Conservation (phyloP, 2,888 invertebrate species). For the Diaprepes abbreviatus region DNA sequence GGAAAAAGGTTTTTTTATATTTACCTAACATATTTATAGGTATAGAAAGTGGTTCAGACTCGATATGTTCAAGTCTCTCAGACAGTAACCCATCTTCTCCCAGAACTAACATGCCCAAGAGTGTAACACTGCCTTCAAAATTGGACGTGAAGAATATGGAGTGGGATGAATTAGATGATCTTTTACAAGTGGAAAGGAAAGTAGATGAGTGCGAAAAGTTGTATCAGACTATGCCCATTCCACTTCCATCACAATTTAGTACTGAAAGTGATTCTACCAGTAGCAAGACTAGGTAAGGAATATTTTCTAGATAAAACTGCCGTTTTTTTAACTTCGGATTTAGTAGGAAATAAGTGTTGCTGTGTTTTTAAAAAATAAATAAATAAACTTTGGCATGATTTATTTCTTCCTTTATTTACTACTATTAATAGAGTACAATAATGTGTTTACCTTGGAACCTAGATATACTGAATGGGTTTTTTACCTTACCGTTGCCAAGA, state of each 20-base stretch:
- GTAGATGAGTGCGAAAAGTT: slow-evolving; percentile 75
- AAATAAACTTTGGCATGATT: too few relatives aligned
- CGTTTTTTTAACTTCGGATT: too few relatives aligned
- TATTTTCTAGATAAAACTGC: too few relatives aligned
- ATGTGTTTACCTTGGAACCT: too few relatives aligned
- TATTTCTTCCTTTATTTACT: too few relatives aligned
- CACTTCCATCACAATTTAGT: slow-evolving; percentile 72
- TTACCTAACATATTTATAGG: slow-evolving; percentile 42
- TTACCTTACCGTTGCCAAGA: too few relatives aligned
- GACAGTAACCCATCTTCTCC: slow-evolving; percentile 55
- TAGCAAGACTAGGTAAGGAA: slow-evolving; percentile 45
- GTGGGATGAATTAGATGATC: slow-evolving; percentile 80
- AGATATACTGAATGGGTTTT: too few relatives aligned
- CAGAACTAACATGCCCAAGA: slow-evolving; percentile 59
- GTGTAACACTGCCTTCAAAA: slow-evolving; percentile 76
- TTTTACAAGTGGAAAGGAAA: slow-evolving; percentile 76
- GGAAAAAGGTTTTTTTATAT: too few relatives aligned
- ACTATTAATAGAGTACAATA: too few relatives aligned
- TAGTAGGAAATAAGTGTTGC: too few relatives aligned
- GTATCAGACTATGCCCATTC: slow-evolving; percentile 80
- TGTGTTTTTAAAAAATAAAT: too few relatives aligned
- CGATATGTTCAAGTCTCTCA: slow-evolving; percentile 51
- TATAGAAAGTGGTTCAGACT: slow-evolving; percentile 59
- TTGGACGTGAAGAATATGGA: slow-evolving; percentile 76
- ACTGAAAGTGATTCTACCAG: slow-evolving; percentile 62